Base-by-base conservation (phyloP, 2,113 vertebrate species). In the Neolamprologus falcicula region DNA sequence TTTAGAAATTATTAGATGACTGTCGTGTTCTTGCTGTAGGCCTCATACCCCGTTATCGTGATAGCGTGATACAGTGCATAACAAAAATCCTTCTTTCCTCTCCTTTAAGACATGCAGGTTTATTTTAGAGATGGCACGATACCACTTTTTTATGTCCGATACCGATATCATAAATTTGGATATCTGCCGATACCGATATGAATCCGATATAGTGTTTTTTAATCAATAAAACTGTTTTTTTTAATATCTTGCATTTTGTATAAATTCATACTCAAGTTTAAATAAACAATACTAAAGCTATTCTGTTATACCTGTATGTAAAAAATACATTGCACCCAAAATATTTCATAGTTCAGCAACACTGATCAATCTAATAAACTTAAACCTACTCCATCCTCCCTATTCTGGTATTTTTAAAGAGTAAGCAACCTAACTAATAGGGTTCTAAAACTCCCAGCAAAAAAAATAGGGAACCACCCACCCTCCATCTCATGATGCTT, bases 311-410 rank as follows among this genome's bases (percentile, higher is more conserved):
- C 55, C 5, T 59, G 13, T 28, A 0, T 57, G 55, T 2, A 57
- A 57, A 28, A 57, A 57, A 2, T 14, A 57, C 54, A 57, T 2
- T 24, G 53, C 21, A 55, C 53, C 21, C 24, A 28, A 57, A 14
- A 14, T 57, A 28, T 57, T 57, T 57, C 54, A 57, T 8, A 57
- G 24, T 14, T 57, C 1, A 14, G 54, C 24, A 8, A 57, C 0
- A 57, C 54, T 28, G 54, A 57, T 28, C 54, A 57, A 57, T 57
- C 54, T 28, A 28, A 57, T 5, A 26, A 57, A 57, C 1, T 28
- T 28, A 14, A 57, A 28, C 1, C 54, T 28, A 1, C 21, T 1
- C 1, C 0, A 5, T 26, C 54, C 54, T 57, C 0, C 7, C 24
- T 2, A 14, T 14, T 0, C 12, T 57, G 6, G 12, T 3, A 14